Conservation (phyloP, 2,888 invertebrate species). For the Agrotis ipsilon region DNA sequence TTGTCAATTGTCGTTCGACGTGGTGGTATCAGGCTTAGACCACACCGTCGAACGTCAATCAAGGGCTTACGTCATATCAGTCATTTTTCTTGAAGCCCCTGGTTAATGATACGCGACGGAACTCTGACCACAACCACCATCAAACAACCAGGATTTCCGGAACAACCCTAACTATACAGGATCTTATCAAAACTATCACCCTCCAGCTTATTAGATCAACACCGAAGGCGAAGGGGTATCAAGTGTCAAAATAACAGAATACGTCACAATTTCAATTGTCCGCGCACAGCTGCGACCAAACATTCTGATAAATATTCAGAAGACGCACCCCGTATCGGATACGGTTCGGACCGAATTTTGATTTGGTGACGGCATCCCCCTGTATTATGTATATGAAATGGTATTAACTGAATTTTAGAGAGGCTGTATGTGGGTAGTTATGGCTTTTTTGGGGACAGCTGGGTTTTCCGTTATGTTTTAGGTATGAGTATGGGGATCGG, state of each 20-base stretch:
- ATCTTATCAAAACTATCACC: neutral
- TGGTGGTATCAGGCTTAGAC: too few species aligned
- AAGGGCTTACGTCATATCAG: too few species aligned
- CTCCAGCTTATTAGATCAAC: conserved; percentile 47
- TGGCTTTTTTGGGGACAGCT: conserved; percentile 18
- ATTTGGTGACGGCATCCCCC: conserved; percentile 61
- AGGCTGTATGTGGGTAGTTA: conserved; percentile 16
- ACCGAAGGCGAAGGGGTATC: conserved; percentile 10
- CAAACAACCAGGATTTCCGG: neutral
- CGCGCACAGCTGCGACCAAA: conserved; percentile 66
- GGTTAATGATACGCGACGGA: neutral
- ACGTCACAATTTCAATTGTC: conserved; percentile 70
- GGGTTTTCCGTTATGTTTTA: conserved; percentile 18
- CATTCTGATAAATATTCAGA: conserved; percentile 78
- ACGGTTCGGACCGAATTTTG: conserved; percentile 69
- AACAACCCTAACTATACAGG: neutral
- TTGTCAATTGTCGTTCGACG: too few species aligned
- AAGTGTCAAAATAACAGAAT: conserved; percentile 63
- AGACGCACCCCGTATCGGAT: conserved; percentile 64
- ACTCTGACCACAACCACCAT: neutral
- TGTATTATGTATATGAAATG: conserved; percentile 64
- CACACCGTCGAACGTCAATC: too few species aligned
- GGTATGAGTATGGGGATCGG: conserved; percentile 13
- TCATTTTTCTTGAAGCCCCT: neutral
- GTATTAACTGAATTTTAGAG: conserved; percentile 66